phyloP scores from a whole-genome alignment of 1,140 invertebrate species.

The Bombus difficillimus region DNA sequence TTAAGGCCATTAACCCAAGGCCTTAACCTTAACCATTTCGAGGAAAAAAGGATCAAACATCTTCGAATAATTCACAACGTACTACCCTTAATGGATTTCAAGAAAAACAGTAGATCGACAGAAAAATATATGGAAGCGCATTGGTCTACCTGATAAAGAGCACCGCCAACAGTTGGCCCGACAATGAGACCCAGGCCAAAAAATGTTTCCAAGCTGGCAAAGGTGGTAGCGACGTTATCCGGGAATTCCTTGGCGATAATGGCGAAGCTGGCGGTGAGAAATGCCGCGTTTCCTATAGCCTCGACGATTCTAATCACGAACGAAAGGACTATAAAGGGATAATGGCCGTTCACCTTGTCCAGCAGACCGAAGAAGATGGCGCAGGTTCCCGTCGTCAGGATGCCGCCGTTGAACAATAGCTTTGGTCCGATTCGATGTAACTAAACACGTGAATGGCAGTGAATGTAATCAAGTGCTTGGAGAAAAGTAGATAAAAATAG shows the following conservation, averaged over 20 bases:
- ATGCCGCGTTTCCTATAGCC: constrained; percentile 95
- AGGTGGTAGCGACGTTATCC: constrained; percentile 93
- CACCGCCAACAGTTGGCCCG: constrained; percentile 92
- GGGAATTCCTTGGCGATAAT: constrained; percentile 98
- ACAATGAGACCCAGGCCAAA: constrained; percentile 94
- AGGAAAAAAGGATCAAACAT: background rate
- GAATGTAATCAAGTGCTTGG: background rate
- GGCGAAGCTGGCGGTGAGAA: constrained; percentile 95
- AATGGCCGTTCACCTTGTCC: constrained; percentile 91
- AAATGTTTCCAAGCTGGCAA: constrained; percentile 95
- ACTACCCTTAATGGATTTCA: background rate
- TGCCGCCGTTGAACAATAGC: constrained; percentile 92
- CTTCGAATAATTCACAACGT: background rate
- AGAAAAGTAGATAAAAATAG: background rate
- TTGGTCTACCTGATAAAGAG: constrained; percentile 86
- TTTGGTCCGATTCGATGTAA: constrained; percentile 93
- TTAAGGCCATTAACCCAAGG: background rate
- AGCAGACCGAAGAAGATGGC: constrained; percentile 93
- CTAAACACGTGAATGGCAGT: constrained; percentile 74
- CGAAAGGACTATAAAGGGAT: constrained; percentile 92
- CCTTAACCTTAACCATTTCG: background rate
- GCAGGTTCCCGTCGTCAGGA: constrained; percentile 92
- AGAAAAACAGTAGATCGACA: background rate
- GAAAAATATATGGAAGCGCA: background rate
- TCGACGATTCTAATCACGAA: constrained; percentile 95